Base-by-base conservation (phyloP, 2,113 vertebrate genomes). In the Bubo bubo region DNA sequence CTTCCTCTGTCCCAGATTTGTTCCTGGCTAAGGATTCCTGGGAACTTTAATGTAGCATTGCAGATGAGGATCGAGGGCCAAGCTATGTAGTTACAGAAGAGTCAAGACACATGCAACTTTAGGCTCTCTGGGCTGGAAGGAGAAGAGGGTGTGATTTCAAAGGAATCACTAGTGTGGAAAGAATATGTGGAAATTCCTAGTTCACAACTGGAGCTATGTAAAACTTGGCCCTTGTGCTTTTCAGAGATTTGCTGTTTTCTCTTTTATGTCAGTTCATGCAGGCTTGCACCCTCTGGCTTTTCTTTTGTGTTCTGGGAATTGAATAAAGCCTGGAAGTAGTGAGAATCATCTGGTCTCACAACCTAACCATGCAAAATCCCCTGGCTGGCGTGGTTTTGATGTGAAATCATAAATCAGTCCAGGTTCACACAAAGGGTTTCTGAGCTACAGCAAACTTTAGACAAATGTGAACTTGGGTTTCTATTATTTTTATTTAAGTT, bases 281-380 rank as follows among this genome's bases (percentile, higher is more conserved):
- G 77, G 32, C 74, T 95, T 89, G 81, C 89, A 97, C 84, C 91
- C 94, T 88, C 91, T 91, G 93, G 87, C 74, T 95, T 96, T 96
- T 90, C 93, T 94, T 96, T 97, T 97, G 89, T 96, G 58, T 88
- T 97, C 71, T 88, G 86, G 77, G 93, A 94, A 87, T 93, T 93
- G 91, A 95, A 95, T 79, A 95, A 95, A 90, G n/a, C 66, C 89
- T 96, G 74, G 26, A 96, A 96, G 89, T 75, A 90, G 75, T 63
- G 59, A 96, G 88, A 95, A 94, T 96, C 93, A 95, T 96, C 96
- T 95, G 81, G 89, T 70, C 97, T 97, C 91, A 95, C 83, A 94
- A 83, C 56, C 9, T 94, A 95, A 76, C 85, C 93, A 41, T 95
- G 86, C 88, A 96, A 91, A 95, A 93, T 96, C 60, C 86, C 64